Percentiles rank a stretch among this genome's conserved stretches.
phyloP scores from a whole-genome alignment of 2,113 vertebrate genomes.

The Sinocyclocheilus anophthalmus region DNA sequence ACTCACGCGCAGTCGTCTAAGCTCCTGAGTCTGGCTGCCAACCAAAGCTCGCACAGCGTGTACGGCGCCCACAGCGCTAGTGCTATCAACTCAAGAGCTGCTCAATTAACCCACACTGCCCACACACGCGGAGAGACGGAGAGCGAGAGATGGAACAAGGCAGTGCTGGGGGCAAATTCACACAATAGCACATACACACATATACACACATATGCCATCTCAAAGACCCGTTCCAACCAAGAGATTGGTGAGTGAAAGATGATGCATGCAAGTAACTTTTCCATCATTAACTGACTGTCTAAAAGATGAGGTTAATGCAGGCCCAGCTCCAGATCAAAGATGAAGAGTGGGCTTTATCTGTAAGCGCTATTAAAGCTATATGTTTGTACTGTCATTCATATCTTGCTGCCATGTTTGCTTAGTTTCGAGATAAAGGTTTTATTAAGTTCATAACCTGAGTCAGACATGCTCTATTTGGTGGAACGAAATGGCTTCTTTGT shows the following conservation, averaged over 20 bases:
- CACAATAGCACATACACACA: constrained; percentile 24
- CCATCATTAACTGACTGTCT: not conserved
- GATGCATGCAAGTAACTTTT: constrained; percentile 1
- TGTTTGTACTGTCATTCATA: not conserved
- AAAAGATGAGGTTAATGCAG: not conserved
- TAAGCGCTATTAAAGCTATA: not conserved
- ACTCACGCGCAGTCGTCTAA: constrained; percentile 15
- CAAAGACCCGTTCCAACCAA: constrained; percentile 17
- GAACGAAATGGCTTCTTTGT: too few relatives aligned
- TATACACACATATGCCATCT: not conserved
- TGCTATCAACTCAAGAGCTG: constrained; percentile 54
- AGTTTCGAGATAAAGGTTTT: not conserved
- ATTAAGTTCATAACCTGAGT: not conserved
- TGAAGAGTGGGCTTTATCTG: not conserved
- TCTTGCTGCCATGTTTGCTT: constrained; percentile 1
- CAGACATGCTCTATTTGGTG: too few relatives aligned
- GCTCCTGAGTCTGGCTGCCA: constrained; percentile 45
- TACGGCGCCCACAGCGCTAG: constrained; percentile 40
- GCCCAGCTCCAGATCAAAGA: constrained; percentile 7
- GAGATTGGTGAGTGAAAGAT: constrained; percentile 5
- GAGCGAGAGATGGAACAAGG: constrained; percentile 3
- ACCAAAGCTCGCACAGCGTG: constrained; percentile 41
- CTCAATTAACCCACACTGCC: constrained; percentile 55
- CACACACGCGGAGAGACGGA: constrained; percentile 29
- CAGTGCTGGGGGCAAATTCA: constrained; percentile 15